Percentiles rank a stretch among this genome's conserved stretches.
phyloP scores from a whole-genome alignment of 2,113 vertebrate species.

The Heterotis niloticus region DNA sequence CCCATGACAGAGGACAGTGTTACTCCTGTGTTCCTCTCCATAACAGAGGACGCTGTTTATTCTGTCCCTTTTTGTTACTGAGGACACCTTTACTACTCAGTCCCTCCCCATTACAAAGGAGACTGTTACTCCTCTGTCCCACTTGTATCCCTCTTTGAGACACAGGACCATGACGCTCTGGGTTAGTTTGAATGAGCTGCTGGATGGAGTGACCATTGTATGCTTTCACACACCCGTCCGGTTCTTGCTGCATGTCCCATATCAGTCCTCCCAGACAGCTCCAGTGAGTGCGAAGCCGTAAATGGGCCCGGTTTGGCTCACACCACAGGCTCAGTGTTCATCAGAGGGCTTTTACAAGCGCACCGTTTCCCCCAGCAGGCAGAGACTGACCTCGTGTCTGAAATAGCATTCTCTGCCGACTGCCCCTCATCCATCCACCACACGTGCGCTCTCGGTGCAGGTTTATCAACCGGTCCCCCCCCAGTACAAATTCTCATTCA shows the following conservation, averaged over 20 bases:
- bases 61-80: no score
- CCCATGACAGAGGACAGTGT: no score
- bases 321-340: not conserved
- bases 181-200: not conserved
- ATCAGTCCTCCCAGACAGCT: not conserved
- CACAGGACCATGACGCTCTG: no score
- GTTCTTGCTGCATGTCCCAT: not conserved
- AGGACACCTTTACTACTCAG: no score
- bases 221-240: constrained; percentile 14
- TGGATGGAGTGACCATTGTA: constrained; percentile 8
- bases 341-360: constrained; percentile 18
- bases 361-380: not conserved
- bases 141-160: no score
- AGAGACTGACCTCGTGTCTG: constrained; percentile 25
- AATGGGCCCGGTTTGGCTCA: constrained; percentile 25
- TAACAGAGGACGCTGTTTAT: no score
- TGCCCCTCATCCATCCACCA: not conserved
- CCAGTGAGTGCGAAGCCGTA: constrained; percentile 4
- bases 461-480: constrained; percentile 26
- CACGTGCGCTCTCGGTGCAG: not conserved
- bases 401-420: constrained; percentile 25
- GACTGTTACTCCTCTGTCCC: no score
- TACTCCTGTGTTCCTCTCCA: no score
- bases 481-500: not conserved
- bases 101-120: no score